Conservation (phyloP, 2,113 vertebrate species). For the Carassius carassius region DNA sequence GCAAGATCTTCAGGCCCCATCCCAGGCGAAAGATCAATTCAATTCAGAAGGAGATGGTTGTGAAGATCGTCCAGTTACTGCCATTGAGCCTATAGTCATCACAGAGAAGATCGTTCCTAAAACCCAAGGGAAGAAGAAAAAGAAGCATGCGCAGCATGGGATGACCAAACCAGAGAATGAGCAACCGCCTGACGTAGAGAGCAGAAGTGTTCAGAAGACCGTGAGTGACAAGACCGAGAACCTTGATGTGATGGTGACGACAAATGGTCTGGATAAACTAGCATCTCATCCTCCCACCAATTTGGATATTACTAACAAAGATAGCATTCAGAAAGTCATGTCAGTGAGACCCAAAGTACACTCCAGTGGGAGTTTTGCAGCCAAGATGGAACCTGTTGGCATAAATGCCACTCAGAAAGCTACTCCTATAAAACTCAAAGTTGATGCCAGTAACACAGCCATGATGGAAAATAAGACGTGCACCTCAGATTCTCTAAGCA, state of each 20-base stretch:
- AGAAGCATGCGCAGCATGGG: conserved; percentile 65
- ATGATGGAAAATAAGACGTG: not conserved
- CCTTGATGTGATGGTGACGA: conserved; percentile 58
- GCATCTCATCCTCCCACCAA: not conserved
- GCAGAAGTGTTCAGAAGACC: conserved; percentile 58
- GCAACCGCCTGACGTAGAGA: conserved; percentile 54
- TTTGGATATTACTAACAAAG: conserved; percentile 39
- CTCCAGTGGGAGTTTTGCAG: not conserved
- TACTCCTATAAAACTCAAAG: not conserved
- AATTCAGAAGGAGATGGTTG: conserved; percentile 24
- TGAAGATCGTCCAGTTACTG: conserved; percentile 49
- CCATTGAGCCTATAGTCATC: conserved; percentile 50
- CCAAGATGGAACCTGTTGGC: not conserved
- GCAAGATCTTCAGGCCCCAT: conserved; percentile 57
- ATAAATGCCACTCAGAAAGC: conserved; percentile 37
- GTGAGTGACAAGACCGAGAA: no score
- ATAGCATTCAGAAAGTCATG: conserved; percentile 49
- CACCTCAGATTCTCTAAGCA: conserved; percentile 33
- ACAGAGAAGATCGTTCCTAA: conserved; percentile 65
- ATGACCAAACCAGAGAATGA: conserved; percentile 54
- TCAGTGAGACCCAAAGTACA: conserved; percentile 51
- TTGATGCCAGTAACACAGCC: not conserved
- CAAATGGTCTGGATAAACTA: conserved; percentile 52
- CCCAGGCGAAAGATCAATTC: conserved; percentile 26
- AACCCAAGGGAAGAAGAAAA: conserved; percentile 74